phyloP scores from a whole-genome alignment of 2,888 invertebrate genomes.

The Octodonta nipae region DNA sequence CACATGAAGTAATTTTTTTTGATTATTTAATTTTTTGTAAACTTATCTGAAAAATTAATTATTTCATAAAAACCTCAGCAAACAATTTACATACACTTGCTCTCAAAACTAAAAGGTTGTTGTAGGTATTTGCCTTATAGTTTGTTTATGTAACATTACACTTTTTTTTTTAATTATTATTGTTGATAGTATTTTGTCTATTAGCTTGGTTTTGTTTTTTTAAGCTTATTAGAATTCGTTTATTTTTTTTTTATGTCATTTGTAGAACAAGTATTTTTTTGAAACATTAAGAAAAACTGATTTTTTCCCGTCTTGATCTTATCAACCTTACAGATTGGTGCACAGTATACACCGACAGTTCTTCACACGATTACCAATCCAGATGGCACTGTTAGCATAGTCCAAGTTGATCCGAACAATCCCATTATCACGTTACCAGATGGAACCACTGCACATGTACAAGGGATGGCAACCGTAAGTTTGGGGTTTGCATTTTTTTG shows the following conservation, averaged over 20 bases:
- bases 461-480: slow-evolving; percentile 43
- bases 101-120: no score
- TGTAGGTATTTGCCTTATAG: no score
- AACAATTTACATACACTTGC: no score
- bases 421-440: slow-evolving; percentile 90
- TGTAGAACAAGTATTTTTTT: neutral
- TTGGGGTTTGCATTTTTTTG: slow-evolving; percentile 1
- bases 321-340: slow-evolving; percentile 36
- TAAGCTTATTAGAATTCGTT: slow-evolving; percentile 11
- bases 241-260: slow-evolving; percentile 4
- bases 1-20: no score
- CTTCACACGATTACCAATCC: slow-evolving; percentile 92
- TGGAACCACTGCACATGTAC: slow-evolving; percentile 89
- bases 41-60: no score
- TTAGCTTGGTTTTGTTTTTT: slow-evolving; percentile 17
- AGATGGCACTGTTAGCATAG: slow-evolving; percentile 89
- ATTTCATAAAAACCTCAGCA: no score
- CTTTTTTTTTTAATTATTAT: no score
- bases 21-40: no score
- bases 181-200: no score
- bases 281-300: neutral
- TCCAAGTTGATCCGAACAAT: slow-evolving; percentile 87
- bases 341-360: slow-evolving; percentile 76
- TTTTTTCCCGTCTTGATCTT: neutral
- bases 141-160: no score